Evolutionary conservation across 2,113 vertebrate species (phyloP), one percentile per base, ranked within the genome.

Genomic region (Ellobius talpinus): DNA sequence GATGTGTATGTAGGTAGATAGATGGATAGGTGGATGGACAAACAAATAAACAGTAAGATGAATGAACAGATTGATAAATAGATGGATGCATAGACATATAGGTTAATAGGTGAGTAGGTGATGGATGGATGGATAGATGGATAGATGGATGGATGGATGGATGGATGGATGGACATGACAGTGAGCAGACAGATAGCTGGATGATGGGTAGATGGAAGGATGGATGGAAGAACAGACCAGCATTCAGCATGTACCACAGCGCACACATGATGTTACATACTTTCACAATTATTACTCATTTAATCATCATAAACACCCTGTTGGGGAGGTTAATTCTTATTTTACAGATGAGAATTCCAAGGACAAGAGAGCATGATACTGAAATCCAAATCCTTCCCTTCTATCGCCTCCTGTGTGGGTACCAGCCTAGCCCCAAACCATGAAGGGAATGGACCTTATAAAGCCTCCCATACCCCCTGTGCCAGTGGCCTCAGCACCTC

Each of bases 191-290:
- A 12, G 8, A 82, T 42, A 55, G 23, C 19, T 55, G 63, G 31
- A n/a, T 68, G 29, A 12, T 66, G 17, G 19, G n/a, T 24, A 66
- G 52, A 14, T 7, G 24, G 21, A 16, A 16, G 9, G 39, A 19
- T 33, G 6, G 58, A 63, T 0, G 1, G n/a, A 79, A 45, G n/a
- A 42, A 31, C 42, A 68, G 13, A 10, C n/a, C 36, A 47, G 29
- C 45, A 26, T 36, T 73, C 39, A n/a, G 3, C 13, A 0, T 17
- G 52, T 36, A 8, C 16, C 5, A 13, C 0, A 39, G 19, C 31
- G 42, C 39, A 12, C 39, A 29, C 17, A 0, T 13, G 17, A 39
- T 21, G 61, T n/a, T 19, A 7, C 0, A 13, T 5, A 8, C 11
- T 47, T 85, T 36, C 58, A 81, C 21, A 58, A 29, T 2, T 24